Evolutionary conservation across 2,113 vertebrate species (phyloP).

Genomic region (Prunella fulvescens): DNA sequence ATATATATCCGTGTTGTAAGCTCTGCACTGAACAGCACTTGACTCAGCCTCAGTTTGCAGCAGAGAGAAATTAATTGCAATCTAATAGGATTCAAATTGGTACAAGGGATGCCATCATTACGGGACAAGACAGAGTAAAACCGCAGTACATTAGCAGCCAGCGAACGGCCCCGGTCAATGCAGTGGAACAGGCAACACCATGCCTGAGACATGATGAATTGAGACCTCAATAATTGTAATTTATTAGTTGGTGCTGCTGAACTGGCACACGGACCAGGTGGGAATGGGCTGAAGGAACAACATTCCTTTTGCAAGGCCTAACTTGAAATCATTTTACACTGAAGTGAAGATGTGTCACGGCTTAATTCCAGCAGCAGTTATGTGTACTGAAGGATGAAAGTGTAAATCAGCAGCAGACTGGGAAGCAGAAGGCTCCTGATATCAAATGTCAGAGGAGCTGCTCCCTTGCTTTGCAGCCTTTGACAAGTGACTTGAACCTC

Average conservation of each 20-base stretch:
- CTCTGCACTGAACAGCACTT: constrained; percentile 16
- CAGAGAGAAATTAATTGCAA: constrained; percentile 61
- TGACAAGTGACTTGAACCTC: constrained; percentile 21
- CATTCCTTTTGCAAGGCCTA: constrained; percentile 28
- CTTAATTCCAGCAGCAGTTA: constrained; percentile 58
- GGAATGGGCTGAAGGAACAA: background rate
- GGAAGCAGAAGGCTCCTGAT: constrained; percentile 23
- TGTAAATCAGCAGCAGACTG: constrained; percentile 51
- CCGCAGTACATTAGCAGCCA: constrained; percentile 19
- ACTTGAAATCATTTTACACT: constrained; percentile 38
- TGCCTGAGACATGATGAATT: constrained; percentile 47
- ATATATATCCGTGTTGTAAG: background rate
- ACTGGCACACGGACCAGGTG: background rate
- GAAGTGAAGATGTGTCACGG: constrained; percentile 27
- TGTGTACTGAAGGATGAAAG: constrained; percentile 47
- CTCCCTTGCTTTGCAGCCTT: constrained; percentile 24
- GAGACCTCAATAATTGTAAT: constrained; percentile 50
- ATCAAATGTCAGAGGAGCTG: constrained; percentile 22
- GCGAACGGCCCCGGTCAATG: constrained; percentile 43
- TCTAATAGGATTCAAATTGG: constrained; percentile 67
- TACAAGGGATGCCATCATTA: constrained; percentile 65
- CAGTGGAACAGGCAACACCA: constrained; percentile 49
- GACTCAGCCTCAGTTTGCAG: constrained; percentile 39
- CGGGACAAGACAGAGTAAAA: constrained; percentile 43
- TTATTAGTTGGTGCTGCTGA: constrained; percentile 19